Evolutionary conservation across 1,140 invertebrate species (phyloP).

Genomic region (Arion vulgaris): DNA sequence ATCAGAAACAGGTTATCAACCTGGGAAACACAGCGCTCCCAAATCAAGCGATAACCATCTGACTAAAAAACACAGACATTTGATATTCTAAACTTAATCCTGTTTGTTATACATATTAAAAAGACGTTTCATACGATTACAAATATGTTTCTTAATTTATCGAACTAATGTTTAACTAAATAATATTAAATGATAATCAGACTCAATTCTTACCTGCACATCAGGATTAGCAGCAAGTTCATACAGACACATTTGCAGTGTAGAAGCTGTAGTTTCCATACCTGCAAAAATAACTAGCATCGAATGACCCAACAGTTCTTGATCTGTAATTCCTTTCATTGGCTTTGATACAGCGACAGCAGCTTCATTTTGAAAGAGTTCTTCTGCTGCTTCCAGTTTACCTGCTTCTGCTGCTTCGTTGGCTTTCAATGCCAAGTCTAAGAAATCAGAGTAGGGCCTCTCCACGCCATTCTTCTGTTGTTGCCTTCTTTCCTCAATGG

Average conservation of each 20-base stretch:
- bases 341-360: neutral
- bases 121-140: too few species aligned
- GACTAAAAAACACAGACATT: too few species aligned
- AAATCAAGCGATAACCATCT: too few species aligned
- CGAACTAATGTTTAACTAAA: too few species aligned
- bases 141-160: too few species aligned
- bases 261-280: slow-evolving; percentile 11
- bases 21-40: too few species aligned
- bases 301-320: slow-evolving; percentile 3
- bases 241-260: slow-evolving; percentile 23
- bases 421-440: slow-evolving; percentile 12
- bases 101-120: too few species aligned
- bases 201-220: neutral
- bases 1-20: too few species aligned
- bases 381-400: neutral
- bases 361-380: neutral
- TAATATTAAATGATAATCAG: neutral
- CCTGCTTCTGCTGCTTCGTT: neutral
- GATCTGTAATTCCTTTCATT: neutral
- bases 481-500: slow-evolving; percentile 2
- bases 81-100: too few species aligned
- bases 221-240: slow-evolving; percentile 17
- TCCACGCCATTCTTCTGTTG: neutral
- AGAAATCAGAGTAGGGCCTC: neutral
- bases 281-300: slow-evolving; percentile 25